These are phyloP conservation scores for Helicoverpa armigera DNA, from an alignment of 1,140 invertebrate species.

Conservation along the genomic window DNA sequence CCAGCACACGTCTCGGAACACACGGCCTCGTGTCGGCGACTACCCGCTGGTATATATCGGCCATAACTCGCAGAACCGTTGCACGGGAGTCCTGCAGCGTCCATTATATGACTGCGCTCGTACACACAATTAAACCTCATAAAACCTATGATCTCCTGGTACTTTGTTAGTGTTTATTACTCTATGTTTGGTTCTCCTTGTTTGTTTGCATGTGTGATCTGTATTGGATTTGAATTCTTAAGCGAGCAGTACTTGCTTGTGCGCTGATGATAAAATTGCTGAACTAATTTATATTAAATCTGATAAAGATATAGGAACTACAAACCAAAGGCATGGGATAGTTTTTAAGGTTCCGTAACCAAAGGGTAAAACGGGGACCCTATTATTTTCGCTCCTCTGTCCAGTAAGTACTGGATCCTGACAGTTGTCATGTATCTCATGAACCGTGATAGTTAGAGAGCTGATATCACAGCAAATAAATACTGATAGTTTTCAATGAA, in stretches of 20 bases:
- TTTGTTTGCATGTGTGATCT: constrained; percentile 12
- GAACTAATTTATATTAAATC: too few species aligned
- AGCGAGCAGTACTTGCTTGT: not conserved
- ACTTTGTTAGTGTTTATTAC: constrained; percentile 54
- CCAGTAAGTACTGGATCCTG: too few species aligned
- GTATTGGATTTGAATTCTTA: not conserved
- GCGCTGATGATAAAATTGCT: not conserved
- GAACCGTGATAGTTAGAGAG: too few species aligned
- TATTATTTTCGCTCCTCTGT: too few species aligned
- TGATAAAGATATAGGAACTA: too few species aligned
- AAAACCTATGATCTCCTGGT: constrained; percentile 60
- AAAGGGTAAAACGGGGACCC: too few species aligned
- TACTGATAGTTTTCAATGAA: too few species aligned
- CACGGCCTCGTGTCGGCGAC: constrained; percentile 56
- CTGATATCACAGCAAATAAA: too few species aligned
- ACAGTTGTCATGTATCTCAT: too few species aligned
- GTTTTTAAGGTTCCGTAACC: too few species aligned
- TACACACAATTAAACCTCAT: constrained; percentile 66
- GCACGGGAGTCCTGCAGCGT: constrained; percentile 59
- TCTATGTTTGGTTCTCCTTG: constrained; percentile 11
- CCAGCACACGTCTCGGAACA: constrained; percentile 51
- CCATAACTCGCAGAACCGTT: constrained; percentile 56
- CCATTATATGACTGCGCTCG: constrained; percentile 55
- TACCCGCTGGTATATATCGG: constrained; percentile 58
- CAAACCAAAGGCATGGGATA: too few species aligned